phyloP scores from a whole-genome alignment of 2,113 vertebrate species.

The Polypterus senegalus region DNA sequence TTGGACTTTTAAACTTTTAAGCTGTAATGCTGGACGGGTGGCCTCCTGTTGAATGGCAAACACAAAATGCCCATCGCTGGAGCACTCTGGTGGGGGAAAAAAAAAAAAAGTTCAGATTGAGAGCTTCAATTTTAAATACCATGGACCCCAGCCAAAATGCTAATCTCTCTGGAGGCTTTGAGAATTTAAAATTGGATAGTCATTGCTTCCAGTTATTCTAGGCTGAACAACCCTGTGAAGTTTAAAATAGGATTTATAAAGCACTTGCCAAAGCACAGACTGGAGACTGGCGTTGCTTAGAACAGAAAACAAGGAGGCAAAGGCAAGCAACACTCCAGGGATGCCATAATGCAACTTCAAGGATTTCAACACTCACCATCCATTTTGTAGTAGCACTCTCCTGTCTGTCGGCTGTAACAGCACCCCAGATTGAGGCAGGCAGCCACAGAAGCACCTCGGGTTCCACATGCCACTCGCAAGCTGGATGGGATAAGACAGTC shows the following conservation, averaged over 20 bases:
- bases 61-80: slow-evolving; percentile 43
- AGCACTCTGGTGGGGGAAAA: slow-evolving; percentile 29
- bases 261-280: no score
- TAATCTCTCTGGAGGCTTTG: no score
- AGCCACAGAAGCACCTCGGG: slow-evolving; percentile 9
- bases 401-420: slow-evolving; percentile 27
- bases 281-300: no score
- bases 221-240: no score
- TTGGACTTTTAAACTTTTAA: slow-evolving; percentile 27
- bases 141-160: no score
- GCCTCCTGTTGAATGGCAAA: slow-evolving; percentile 32
- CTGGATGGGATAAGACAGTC: slow-evolving; percentile 20
- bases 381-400: slow-evolving; percentile 36
- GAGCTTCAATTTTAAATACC: no score
- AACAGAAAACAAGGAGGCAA: no score
- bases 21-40: slow-evolving; percentile 15
- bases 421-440: slow-evolving; percentile 34
- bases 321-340: no score
- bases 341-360: no score
- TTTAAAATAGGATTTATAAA: no score
- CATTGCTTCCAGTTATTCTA: no score
- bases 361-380: slow-evolving; percentile 22
- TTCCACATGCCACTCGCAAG: slow-evolving; percentile 31
- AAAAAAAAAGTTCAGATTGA: not conserved
- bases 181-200: no score